phyloP scores from a whole-genome alignment of 2,888 invertebrate genomes.

The Osmoderma eremita region DNA sequence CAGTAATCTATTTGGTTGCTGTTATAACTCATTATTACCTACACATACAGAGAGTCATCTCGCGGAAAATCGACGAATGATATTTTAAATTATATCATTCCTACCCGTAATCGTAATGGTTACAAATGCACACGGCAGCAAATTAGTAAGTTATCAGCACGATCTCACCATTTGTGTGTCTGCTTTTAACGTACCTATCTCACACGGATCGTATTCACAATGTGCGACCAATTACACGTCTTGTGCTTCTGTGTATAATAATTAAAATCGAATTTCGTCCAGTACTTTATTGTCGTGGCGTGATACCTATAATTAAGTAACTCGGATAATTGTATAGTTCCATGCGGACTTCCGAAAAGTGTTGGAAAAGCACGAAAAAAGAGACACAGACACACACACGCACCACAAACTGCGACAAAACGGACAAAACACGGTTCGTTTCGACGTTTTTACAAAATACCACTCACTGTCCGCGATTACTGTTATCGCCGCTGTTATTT shows the following conservation, averaged over 20 bases:
- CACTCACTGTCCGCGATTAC: no score
- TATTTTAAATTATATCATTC: no score
- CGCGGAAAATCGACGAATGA: no score
- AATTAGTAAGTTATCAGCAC: not conserved
- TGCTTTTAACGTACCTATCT: not conserved
- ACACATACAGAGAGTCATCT: no score
- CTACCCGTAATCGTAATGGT: no score
- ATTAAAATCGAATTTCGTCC: conserved; percentile 33
- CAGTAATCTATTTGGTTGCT: no score
- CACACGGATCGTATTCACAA: not conserved
- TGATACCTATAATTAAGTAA: conserved; percentile 20
- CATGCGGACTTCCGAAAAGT: conserved; percentile 44
- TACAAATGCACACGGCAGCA: no score
- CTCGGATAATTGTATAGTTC: conserved; percentile 33
- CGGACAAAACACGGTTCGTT: not conserved
- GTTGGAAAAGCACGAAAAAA: not conserved
- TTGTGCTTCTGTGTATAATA: not conserved
- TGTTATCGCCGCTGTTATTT: no score
- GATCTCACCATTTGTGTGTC: not conserved
- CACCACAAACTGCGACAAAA: not conserved
- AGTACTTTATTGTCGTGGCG: no score
- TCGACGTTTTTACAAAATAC: conserved; percentile 26
- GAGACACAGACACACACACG: no score
- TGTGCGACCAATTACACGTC: conserved; percentile 1
- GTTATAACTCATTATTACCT: no score